Percentiles rank a stretch among this genome's conserved stretches.
These are phyloP conservation scores for Prionchulus punctatus DNA, from an alignment of 2,888 invertebrate species.

Conservation along the genomic window DNA sequence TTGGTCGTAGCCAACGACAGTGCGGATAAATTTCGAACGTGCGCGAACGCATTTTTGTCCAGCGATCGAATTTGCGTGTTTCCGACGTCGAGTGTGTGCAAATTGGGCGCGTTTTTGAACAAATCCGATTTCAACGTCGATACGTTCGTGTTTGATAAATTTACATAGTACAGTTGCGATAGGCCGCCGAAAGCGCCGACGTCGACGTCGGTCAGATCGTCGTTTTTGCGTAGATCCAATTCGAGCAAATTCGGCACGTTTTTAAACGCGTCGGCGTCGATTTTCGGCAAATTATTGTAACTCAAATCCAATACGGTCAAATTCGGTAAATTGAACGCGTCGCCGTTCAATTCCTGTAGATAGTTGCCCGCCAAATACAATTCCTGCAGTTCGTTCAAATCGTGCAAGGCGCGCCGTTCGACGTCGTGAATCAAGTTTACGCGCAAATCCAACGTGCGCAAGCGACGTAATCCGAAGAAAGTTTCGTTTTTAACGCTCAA, in stretches of 20 bases:
- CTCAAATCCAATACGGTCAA: constrained; percentile 19
- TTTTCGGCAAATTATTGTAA: constrained; percentile 27
- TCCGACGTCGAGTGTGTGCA: not conserved
- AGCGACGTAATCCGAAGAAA: constrained; percentile 64
- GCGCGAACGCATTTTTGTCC: not conserved
- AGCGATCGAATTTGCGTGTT: not conserved
- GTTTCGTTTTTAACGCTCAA: constrained; percentile 50
- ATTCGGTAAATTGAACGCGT: constrained; percentile 17
- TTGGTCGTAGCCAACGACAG: constrained; percentile 1
- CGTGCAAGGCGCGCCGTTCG: constrained; percentile 64
- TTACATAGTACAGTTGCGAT: constrained; percentile 47
- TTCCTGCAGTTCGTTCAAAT: constrained; percentile 61
- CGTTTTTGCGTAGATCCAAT: constrained; percentile 66
- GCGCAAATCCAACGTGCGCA: constrained; percentile 60
- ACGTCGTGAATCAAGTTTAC: constrained; percentile 63
- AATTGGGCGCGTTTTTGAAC: not conserved
- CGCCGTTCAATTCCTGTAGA: constrained; percentile 17
- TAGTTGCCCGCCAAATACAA: constrained; percentile 52
- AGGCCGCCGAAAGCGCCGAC: constrained; percentile 59
- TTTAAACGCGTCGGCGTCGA: constrained; percentile 16
- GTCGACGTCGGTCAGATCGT: constrained; percentile 48
- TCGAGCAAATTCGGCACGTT: constrained; percentile 44
- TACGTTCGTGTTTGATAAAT: constrained; percentile 11
- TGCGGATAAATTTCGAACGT: not conserved
- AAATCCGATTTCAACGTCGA: not conserved